phyloP scores from a whole-genome alignment of 2,113 vertebrate species.

The Rhodinocichla rosea region DNA sequence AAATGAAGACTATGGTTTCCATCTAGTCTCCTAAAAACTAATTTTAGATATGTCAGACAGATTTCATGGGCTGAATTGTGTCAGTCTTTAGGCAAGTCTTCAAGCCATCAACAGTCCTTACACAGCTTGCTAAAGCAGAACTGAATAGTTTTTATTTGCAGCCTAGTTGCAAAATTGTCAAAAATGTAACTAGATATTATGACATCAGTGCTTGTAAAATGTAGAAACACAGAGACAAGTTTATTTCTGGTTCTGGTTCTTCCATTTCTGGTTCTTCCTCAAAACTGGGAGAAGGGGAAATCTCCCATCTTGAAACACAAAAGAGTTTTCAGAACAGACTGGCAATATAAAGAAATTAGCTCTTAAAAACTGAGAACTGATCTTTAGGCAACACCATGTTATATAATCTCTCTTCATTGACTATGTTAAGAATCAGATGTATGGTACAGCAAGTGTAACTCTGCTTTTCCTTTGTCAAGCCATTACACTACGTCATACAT shows the following conservation, averaged over 20 bases:
- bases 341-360: background rate
- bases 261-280: background rate
- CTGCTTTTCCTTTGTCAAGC: background rate
- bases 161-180: background rate
- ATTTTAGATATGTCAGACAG: background rate
- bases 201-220: background rate
- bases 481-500: background rate
- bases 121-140: background rate
- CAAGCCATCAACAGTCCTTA: background rate
- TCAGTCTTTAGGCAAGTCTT: background rate
- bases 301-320: background rate
- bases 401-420: background rate
- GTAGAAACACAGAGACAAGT: background rate
- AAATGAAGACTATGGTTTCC: background rate
- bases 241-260: too few relatives aligned
- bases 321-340: background rate
- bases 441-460: background rate
- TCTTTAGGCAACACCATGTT: background rate
- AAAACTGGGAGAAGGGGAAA: background rate
- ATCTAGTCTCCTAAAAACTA: background rate
- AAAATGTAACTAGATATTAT: background rate
- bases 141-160: background rate
- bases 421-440: background rate
- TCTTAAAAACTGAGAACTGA: background rate
- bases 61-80: background rate